phyloP scores from a whole-genome alignment of 1,140 invertebrate genomes.

The Drosophila murphyi region DNA sequence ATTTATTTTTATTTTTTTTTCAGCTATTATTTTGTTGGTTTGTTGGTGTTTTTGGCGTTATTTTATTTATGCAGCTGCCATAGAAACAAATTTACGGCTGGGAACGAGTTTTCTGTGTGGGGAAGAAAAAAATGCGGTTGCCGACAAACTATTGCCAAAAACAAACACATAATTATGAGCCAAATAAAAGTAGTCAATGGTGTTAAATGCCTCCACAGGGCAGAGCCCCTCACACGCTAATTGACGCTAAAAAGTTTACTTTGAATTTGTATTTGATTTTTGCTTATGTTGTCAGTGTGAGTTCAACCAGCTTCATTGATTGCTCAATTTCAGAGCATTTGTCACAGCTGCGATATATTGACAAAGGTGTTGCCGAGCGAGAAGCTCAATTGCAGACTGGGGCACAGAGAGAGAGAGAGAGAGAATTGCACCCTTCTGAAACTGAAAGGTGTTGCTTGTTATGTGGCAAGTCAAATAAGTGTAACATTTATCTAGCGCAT shows the following conservation, averaged over 20 bases:
- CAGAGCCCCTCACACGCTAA: conserved; percentile 21
- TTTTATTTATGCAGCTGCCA: conserved; percentile 67
- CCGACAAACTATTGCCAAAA: conserved; percentile 35
- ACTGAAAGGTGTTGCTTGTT: conserved; percentile 16
- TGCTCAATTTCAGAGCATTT: conserved; percentile 32
- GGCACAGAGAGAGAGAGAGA: background rate
- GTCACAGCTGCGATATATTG: conserved; percentile 52
- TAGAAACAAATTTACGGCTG: conserved; percentile 39
- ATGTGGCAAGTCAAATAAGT: background rate
- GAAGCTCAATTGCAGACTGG: background rate
- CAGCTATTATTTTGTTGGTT: conserved; percentile 22
- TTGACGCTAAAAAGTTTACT: conserved; percentile 30
- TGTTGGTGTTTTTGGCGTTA: conserved; percentile 20
- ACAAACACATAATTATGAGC: conserved; percentile 43
- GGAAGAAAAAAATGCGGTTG: conserved; percentile 5
- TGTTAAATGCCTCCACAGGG: conserved; percentile 54
- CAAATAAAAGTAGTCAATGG: conserved; percentile 39
- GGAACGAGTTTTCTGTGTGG: conserved; percentile 23
- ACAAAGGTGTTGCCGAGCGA: conserved; percentile 50
- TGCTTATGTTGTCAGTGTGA: background rate
- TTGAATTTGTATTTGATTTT: background rate
- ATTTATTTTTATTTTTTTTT: conserved; percentile 34
- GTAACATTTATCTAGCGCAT: background rate
- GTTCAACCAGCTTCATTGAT: conserved; percentile 34
- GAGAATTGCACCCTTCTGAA: background rate